Evolutionary conservation across 2,888 invertebrate species (phyloP).

Genomic region (Diarsia mendica): DNA sequence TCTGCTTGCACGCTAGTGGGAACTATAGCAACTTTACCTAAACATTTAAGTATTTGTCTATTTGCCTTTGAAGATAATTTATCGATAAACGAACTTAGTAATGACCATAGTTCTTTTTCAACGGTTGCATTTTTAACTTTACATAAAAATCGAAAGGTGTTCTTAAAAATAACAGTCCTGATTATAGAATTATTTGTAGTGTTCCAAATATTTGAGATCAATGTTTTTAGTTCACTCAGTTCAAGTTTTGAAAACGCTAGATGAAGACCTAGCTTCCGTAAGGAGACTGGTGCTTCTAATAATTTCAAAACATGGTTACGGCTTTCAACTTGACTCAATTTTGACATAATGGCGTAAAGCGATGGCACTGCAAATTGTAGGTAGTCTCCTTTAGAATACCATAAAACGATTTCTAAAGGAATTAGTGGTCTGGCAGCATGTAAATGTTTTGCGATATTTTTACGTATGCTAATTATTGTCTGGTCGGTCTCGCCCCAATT

Average conservation of each 20-base stretch:
- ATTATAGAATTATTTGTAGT: slow-evolving; percentile 74
- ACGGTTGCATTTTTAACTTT: slow-evolving; percentile 66
- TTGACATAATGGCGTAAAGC: slow-evolving; percentile 75
- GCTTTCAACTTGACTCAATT: slow-evolving; percentile 70
- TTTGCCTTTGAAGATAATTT: slow-evolving; percentile 72
- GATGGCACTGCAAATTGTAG: slow-evolving; percentile 81
- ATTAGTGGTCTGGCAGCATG: slow-evolving; percentile 78
- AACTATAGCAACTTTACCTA: slow-evolving; percentile 65
- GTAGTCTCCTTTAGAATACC: slow-evolving; percentile 82
- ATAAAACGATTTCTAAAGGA: slow-evolving; percentile 72
- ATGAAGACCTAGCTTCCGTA: slow-evolving; percentile 78
- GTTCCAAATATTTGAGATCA: slow-evolving; percentile 73
- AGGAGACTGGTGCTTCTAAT: slow-evolving; percentile 74
- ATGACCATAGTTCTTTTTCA: slow-evolving; percentile 71
- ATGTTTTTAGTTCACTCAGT: slow-evolving; percentile 69
- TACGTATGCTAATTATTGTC: slow-evolving; percentile 71
- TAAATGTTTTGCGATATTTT: slow-evolving; percentile 78
- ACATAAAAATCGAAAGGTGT: slow-evolving; percentile 70
- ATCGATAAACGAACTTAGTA: slow-evolving; percentile 71
- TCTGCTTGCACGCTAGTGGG: slow-evolving; percentile 54
- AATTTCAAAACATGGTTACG: slow-evolving; percentile 70
- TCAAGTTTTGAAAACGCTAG: slow-evolving; percentile 72
- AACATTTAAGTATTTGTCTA: slow-evolving; percentile 69
- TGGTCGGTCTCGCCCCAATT: slow-evolving; percentile 77
- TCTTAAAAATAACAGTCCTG: slow-evolving; percentile 72